Conservation (phyloP, 1,140 invertebrate species). For the Temnothorax longispinosus region DNA sequence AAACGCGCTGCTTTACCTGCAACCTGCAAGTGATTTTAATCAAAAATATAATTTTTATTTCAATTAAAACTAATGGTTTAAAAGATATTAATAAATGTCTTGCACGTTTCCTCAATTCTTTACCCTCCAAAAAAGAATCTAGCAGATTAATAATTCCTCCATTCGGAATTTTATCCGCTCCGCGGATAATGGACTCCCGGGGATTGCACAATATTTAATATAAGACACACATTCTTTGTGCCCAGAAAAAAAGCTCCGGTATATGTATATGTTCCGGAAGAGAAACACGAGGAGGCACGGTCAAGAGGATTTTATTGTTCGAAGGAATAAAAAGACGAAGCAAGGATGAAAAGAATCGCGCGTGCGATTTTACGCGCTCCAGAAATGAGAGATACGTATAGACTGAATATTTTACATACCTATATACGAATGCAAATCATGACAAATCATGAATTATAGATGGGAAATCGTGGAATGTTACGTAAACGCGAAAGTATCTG, state of each 20-base stretch:
- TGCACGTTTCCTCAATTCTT: background rate
- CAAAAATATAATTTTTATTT: background rate
- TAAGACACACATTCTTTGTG: constrained; percentile 24
- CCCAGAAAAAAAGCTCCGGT: background rate
- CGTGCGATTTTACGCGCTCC: background rate
- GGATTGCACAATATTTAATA: constrained; percentile 34
- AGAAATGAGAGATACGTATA: constrained; percentile 7
- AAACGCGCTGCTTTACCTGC: background rate
- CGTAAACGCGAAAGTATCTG: background rate
- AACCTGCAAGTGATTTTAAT: background rate
- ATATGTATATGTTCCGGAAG: constrained; percentile 12
- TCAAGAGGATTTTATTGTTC: constrained; percentile 17
- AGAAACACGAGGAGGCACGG: background rate
- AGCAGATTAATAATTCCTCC: constrained; percentile 18
- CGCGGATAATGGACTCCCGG: constrained; percentile 33
- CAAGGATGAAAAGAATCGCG: background rate
- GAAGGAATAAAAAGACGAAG: constrained; percentile 4
- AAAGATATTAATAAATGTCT: background rate
- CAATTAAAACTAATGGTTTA: background rate
- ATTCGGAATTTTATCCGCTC: constrained; percentile 22
- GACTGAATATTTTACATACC: constrained; percentile 15
- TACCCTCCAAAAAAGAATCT: background rate
- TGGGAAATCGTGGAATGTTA: constrained; percentile 24
- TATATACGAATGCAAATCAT: background rate
- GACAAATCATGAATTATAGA: constrained; percentile 21